Base-by-base conservation (phyloP, 1,140 invertebrate genomes). In the Drosophila kohkoa region DNA sequence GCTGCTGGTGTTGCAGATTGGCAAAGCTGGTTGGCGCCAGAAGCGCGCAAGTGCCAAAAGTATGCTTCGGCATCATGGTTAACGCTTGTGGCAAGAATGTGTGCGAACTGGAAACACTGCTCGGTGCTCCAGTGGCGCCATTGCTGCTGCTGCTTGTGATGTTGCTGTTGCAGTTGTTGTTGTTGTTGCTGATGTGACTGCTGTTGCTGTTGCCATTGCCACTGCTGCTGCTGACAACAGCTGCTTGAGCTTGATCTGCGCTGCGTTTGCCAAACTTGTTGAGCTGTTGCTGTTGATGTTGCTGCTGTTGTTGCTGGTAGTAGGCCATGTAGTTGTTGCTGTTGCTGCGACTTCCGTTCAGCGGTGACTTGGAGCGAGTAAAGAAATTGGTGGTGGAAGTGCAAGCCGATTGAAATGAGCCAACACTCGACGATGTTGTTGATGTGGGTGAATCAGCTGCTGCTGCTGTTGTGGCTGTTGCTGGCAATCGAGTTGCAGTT, bases 41-140 rank as follows among this genome's bases (percentile, higher is more conserved):
- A 10, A 92, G 38, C 0, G 89, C 89, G 48, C 91, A 92, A 1
- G 91, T 91, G n/a, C 91, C 91, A 25, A 92, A 92, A 0, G 91
- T 92, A 59, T 92, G 91, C 62, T 90, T 92, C 16, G 85, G 85
- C 72, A 89, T 81, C 72, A 89, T 81, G 65, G 55, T 88, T 16
- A 88, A 6, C 4, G 86, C 55, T 13, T 74, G 71, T 5, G 71
- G 71, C 65, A 74, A 5, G 59, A 76, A 76, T 13, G 54, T 25
- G 30, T 76, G 74, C n/a, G 55, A 43, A 32, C 72, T 75, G 8
- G 66, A 70, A n/a, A 69, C 66, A 16, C 66, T 66, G 63, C 55
- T 76, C 2, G 60, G 30, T 6, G 57, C 48, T n/a, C 30, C 46
- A 5, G 51, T 64, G 5, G 68, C 66, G 1, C 48, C 68, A 48